Conservation (phyloP, 2,888 invertebrate genomes). For the Cylloceria caligata region DNA sequence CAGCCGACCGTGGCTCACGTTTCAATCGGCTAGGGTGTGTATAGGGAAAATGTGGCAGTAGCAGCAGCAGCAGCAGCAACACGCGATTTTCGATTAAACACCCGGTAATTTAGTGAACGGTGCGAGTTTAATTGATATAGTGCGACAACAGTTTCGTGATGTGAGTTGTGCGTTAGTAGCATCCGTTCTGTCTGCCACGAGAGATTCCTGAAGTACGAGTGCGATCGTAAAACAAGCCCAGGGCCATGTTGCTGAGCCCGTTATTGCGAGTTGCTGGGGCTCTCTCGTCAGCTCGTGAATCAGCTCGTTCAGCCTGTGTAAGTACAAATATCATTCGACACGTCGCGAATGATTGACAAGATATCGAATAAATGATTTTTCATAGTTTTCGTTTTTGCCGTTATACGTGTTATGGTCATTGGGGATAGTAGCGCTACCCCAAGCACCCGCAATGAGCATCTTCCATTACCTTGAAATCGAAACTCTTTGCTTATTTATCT, state of each 20-base stretch:
- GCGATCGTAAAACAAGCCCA: constrained; percentile 47
- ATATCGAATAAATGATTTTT: background rate
- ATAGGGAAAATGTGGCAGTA: constrained; percentile 9
- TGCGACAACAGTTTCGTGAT: constrained; percentile 18
- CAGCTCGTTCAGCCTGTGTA: constrained; percentile 2
- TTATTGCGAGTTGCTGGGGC: constrained; percentile 15
- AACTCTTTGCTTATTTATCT: no score
- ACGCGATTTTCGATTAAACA: constrained; percentile 43
- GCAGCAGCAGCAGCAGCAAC: background rate
- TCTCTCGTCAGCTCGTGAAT: constrained; percentile 3
- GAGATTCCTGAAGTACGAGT: constrained; percentile 26
- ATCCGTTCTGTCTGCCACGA: constrained; percentile 4
- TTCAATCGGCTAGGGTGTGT: constrained; percentile 14
- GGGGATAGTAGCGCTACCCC: no score
- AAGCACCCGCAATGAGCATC: no score
- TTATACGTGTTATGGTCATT: no score
- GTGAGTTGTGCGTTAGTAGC: constrained; percentile 2
- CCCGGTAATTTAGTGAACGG: constrained; percentile 22
- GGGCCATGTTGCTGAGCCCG: constrained; percentile 33
- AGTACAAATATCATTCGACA: constrained; percentile 23
- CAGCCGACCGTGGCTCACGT: constrained; percentile 53
- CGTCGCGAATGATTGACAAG: background rate
- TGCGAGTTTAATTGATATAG: constrained; percentile 60
- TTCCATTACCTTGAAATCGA: no score
- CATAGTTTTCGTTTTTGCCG: background rate